A percentile compares a stretch with the other conserved stretches of the same genome.
Evolutionary conservation across 2,797 vertebrate genomes (phyloP).

Genomic region (Sebastes cheni): DNA sequence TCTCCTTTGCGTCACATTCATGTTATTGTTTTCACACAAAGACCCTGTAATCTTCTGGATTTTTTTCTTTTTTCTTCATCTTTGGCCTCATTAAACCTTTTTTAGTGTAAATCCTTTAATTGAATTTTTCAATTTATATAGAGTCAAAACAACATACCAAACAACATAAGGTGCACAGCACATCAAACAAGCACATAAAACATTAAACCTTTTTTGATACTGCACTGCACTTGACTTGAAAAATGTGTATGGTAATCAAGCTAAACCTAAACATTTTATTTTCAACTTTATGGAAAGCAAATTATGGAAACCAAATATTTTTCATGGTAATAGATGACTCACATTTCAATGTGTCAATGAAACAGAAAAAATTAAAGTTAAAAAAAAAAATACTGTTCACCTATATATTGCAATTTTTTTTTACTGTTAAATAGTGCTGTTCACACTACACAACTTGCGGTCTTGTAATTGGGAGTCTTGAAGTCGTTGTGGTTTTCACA

Average conservation of each 20-base stretch:
- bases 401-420: no score
- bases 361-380: neutral
- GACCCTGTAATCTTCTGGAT: no score
- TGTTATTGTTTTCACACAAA: neutral
- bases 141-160: no score
- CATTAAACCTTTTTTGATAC: neutral
- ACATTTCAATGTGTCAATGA: neutral
- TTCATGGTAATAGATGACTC: neutral
- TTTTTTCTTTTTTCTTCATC: no score
- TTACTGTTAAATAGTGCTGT: no score
- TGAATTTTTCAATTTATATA: no score
- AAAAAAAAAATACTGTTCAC: no score
- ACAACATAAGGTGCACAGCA: no score
- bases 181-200: no score
- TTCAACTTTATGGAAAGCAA: neutral
- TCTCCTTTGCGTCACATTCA: neutral
- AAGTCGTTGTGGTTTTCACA: no score
- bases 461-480: no score
- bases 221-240: neutral
- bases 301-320: neutral
- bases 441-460: no score
- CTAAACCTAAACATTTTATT: neutral
- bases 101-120: neutral
- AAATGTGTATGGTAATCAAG: neutral
- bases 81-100: neutral